These are phyloP conservation scores for Ictalurus furcatus DNA, from an alignment of 2,113 vertebrate species.

Conservation along the genomic window DNA sequence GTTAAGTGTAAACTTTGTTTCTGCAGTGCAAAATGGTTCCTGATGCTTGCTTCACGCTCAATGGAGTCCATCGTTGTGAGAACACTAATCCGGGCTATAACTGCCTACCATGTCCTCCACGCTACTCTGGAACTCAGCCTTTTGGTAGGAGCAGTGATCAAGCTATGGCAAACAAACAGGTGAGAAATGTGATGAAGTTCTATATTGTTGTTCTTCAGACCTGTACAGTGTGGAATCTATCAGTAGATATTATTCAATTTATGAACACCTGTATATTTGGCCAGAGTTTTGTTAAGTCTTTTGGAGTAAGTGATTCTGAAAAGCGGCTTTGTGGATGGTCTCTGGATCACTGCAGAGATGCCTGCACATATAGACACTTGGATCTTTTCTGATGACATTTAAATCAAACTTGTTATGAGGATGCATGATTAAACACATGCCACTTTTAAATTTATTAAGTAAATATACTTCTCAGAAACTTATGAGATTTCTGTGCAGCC, in stretches of 20 bases:
- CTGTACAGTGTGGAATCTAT: not conserved
- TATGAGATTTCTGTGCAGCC: not conserved
- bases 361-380: not conserved
- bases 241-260: not conserved
- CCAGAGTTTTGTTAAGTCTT: not conserved
- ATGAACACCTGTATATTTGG: slow-evolving; percentile 33
- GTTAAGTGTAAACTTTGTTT: slow-evolving; percentile 8
- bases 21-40: slow-evolving; percentile 85
- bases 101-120: slow-evolving; percentile 89
- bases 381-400: not conserved
- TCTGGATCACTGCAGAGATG: not conserved
- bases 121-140: slow-evolving; percentile 89
- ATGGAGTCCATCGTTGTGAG: slow-evolving; percentile 87
- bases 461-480: not conserved
- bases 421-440: not conserved
- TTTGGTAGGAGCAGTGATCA: slow-evolving; percentile 87
- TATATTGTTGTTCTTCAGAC: not conserved
- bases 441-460: not conserved
- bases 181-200: slow-evolving; percentile 55
- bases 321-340: not conserved
- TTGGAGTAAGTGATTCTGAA: not conserved
- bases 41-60: slow-evolving; percentile 86
- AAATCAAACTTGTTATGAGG: not conserved
- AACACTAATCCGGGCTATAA: slow-evolving; percentile 96
- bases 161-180: slow-evolving; percentile 91